Evolutionary conservation across 2,113 vertebrate genomes (phyloP).

Genomic region (Halichoeres trimaculatus): DNA sequence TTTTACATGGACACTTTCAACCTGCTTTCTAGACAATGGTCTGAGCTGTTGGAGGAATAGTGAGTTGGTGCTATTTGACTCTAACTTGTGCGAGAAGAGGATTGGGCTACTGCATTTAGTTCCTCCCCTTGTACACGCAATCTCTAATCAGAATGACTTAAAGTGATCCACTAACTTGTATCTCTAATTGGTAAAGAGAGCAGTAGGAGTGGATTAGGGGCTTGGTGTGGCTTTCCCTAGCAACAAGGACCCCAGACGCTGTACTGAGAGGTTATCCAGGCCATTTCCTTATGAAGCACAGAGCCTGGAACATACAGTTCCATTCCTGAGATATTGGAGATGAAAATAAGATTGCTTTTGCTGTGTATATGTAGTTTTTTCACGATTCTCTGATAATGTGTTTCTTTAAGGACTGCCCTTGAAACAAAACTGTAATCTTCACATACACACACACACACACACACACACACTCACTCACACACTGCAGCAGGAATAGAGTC

Average conservation of each 20-base stretch:
- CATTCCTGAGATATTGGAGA: constrained; percentile 9
- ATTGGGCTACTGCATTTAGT: constrained; percentile 78
- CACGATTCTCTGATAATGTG: not conserved
- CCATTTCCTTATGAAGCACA: constrained; percentile 10
- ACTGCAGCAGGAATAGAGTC: constrained; percentile 4
- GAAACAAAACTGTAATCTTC: not conserved
- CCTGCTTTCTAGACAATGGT: constrained; percentile 47
- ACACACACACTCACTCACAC: no score
- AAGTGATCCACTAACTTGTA: constrained; percentile 81
- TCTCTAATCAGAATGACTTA: constrained; percentile 82
- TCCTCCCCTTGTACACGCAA: constrained; percentile 73
- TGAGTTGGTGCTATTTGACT: constrained; percentile 61
- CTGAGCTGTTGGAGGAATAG: constrained; percentile 68
- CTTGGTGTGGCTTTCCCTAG: constrained; percentile 72
- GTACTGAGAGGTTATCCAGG: constrained; percentile 51
- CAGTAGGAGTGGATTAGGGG: constrained; percentile 78
- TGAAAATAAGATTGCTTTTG: not conserved
- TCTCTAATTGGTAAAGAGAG: constrained; percentile 80
- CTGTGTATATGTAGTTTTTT: not conserved
- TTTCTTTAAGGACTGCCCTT: not conserved
- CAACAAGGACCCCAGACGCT: constrained; percentile 76
- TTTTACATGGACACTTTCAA: constrained; percentile 17
- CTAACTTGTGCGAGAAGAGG: constrained; percentile 74
- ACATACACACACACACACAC: no score
- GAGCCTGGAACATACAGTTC: not conserved